Evolutionary conservation across 1,140 invertebrate genomes (phyloP), one percentile per base, ranked within the genome.

Genomic region (Heliconius eleuchia): DNA sequence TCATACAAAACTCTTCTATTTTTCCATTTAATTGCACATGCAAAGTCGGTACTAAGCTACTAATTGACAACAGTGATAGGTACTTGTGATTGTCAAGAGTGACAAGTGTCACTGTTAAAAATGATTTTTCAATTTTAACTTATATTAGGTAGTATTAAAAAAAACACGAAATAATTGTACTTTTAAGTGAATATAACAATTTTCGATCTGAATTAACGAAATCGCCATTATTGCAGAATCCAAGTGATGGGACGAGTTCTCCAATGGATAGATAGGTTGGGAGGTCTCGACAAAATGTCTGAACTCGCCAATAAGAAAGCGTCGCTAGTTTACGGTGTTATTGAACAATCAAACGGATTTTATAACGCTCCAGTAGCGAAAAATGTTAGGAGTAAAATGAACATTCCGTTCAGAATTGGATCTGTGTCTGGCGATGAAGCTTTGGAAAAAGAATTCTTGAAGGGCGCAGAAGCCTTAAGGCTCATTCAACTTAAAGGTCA

Each of bases 401-500:
- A 99, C 89, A 96, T 99, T 27, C 97, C 98, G 1, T 99, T 99
- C 92, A 96, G 98, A 85, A 97, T 99, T 87, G 96, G 96, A 39
- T 88, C 88, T 1, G 83, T 86, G 0, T 95, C 96, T 57, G 97
- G 97, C 18, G 94, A 98, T 82, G 98, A 98, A 76, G 95, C 96
- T 1, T 90, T 99, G 39, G 99, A 99, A 91, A 97, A 97, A 86
- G 95, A 97, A 85, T 99, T 99, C 86, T 86, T 99, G 30, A 95
- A 96, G 66, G 97, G 97, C 80, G 98, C 99, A 3, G 95, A 96
- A 80, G 95, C 96, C 57, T 91, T 95, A 9, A 96, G 96, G 66
- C 97, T 99, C 95, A 96, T 99, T 78, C 97, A 98, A 85, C 94
- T 99, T 27, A 99, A 99, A 95, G 99, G 99, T 52, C 99, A 99